Percentiles rank a stretch among this genome's conserved stretches.
Evolutionary conservation across 2,888 invertebrate species (phyloP).

Genomic region (Serrognathus titanus): DNA sequence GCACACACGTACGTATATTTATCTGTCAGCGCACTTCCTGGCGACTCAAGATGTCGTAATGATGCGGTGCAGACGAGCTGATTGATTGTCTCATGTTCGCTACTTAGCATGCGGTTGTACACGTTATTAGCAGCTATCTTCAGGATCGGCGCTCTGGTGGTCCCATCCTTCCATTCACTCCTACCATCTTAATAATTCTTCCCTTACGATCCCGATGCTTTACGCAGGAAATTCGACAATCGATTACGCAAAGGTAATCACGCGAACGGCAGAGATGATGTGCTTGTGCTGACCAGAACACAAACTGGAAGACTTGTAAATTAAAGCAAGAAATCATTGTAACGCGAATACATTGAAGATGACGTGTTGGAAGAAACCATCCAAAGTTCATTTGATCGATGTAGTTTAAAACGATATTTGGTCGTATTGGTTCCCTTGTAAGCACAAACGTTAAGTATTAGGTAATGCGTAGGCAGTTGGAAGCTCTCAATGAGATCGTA

Average conservation of each 20-base stretch:
- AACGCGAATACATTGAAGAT: neutral
- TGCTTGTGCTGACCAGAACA: neutral
- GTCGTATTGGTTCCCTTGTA: neutral
- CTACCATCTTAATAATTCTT: slow-evolving; percentile 6
- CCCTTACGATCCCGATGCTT: neutral
- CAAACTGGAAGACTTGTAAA: neutral
- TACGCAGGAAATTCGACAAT: neutral
- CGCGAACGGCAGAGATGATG: neutral
- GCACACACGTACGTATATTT: slow-evolving; percentile 15
- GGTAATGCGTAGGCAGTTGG: neutral
- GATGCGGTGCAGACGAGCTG: slow-evolving; percentile 33
- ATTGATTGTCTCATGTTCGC: slow-evolving; percentile 42
- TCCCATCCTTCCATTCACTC: slow-evolving; percentile 34
- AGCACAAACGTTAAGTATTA: neutral
- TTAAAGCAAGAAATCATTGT: neutral
- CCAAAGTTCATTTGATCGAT: slow-evolving; percentile 1
- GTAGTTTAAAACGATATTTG: neutral
- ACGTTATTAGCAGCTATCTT: slow-evolving; percentile 45
- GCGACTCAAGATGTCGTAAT: slow-evolving; percentile 28
- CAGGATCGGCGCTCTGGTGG: slow-evolving; percentile 41
- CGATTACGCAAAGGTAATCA: neutral
- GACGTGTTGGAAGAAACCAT: neutral
- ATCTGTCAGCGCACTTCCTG: slow-evolving; percentile 28
- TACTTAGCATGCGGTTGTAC: slow-evolving; percentile 44
- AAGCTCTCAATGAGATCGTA: neutral